These are phyloP conservation scores for Ceratosolen fusciceps DNA, from an alignment of 1,140 invertebrate species.

Conservation along the genomic window DNA sequence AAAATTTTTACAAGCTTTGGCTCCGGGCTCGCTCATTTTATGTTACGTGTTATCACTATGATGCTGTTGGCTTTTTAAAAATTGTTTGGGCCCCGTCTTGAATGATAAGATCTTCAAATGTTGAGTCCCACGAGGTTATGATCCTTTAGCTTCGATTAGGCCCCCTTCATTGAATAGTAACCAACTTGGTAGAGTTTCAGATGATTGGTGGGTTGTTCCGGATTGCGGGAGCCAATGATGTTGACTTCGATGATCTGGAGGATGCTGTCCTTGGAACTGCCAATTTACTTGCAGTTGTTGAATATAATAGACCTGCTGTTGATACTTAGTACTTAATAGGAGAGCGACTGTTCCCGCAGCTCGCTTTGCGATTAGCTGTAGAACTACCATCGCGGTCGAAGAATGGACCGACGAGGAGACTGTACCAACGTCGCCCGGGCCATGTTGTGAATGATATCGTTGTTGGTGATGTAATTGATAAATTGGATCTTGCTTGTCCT, in stretches of 20 bases:
- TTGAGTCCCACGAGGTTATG: background rate
- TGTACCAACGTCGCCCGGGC: slow-evolving; percentile 43
- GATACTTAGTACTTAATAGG: slow-evolving; percentile 54
- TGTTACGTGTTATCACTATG: slow-evolving; percentile 32
- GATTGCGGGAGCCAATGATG: slow-evolving; percentile 52
- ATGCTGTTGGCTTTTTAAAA: slow-evolving; percentile 19
- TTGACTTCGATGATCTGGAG: slow-evolving; percentile 52
- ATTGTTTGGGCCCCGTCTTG: background rate
- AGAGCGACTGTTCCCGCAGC: slow-evolving; percentile 43
- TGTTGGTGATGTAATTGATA: slow-evolving; percentile 49
- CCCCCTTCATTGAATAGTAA: background rate
- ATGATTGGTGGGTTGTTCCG: slow-evolving; percentile 30
- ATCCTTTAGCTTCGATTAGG: background rate
- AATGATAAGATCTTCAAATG: background rate
- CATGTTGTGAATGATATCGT: slow-evolving; percentile 3
- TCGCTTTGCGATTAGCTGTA: slow-evolving; percentile 30
- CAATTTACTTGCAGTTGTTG: slow-evolving; percentile 50
- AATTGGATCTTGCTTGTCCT: slow-evolving; percentile 67
- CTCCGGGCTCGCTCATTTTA: background rate
- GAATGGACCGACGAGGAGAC: slow-evolving; percentile 36
- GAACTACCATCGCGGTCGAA: slow-evolving; percentile 12
- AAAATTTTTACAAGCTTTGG: background rate
- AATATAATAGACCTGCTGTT: slow-evolving; percentile 50
- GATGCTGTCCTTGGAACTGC: slow-evolving; percentile 50
- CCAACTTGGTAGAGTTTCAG: slow-evolving; percentile 43